Base-by-base conservation (phyloP, 2,113 vertebrate genomes). In the Andinoacara biseriatus region DNA sequence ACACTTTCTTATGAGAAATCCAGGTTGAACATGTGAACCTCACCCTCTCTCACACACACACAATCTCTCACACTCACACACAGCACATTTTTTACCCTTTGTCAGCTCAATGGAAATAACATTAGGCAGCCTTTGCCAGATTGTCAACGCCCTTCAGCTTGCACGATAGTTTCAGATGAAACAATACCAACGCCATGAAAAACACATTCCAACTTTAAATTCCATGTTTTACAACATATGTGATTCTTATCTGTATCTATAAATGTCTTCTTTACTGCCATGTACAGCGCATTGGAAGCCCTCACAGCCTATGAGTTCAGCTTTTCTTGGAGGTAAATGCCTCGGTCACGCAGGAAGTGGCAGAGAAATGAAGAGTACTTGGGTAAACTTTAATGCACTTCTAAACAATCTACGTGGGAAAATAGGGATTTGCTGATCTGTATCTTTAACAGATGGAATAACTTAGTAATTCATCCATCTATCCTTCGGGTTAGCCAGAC, bases 111-210 rank as follows among this genome's bases (percentile, higher is more conserved):
- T 83, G 79, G 86, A 88, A 93, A 85, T 83, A 85, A 90, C 90
- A 85, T 78, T 56, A 60, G 59, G 76, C 38, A 10, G 74, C n/a
- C 67, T 77, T 65, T 91, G 83, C 89, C 90, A 90, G 80, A 87
- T 76, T 84, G 90, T 91, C 46, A 77, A 89, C 92, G 85, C 90
- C 89, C 89, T 77, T 75, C 77, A 46, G 60, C 1, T 88, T 52
- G 87, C 91, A 89, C 78, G 87, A 74, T n/a, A 86, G n/a, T 49
- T 58, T 86, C 81, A 78, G 33, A 87, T 88, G 76, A 78, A 87
- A 86, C 67, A 35, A 90, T 69, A 78, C n/a, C 2, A 69, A 80
- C 20, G 11, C 35, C 61, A 59, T 0, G 2, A 69, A 59, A 38
- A 29, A 80, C 67, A 67, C 54, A 69, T 75, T 82, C 31, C 80